Base-by-base conservation (phyloP, 1,140 invertebrate genomes). In the Tetraneura akinire region DNA sequence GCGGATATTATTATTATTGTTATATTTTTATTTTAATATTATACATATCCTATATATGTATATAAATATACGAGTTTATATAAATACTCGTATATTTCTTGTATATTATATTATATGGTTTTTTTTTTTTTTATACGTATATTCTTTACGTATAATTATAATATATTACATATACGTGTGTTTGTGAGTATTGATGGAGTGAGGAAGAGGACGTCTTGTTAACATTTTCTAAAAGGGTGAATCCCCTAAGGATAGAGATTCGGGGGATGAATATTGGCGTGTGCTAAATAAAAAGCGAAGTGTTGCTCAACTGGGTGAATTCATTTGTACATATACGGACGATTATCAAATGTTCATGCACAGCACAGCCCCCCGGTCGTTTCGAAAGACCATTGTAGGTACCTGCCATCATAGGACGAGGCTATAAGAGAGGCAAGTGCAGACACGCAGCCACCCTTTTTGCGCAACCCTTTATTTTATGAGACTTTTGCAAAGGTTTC, bases 401-500 rank as follows among this genome's bases (percentile, higher is more conserved):
- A 78, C 74, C 74, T 78, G 74, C 55, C 8, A 37, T 37, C 8
- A 37, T 47, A 60, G 55, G 53, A n/a, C n/a, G n/a, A n/a, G n/a
- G n/a, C n/a, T n/a, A n/a, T 14, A 47, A 60, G 55, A 78, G 53
- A 78, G 53, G 74, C 74, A 78, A 78, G 74, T 78, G 74, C 74
- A 62, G 53, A 78, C 55, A 45, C 62, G 37, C 37, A 37, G 42
- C 5, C 32, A 18, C 53, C 74, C 74, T 60, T 60, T 78, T 78
- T 78, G 53, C 53, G 53, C 42, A 78, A 78, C 74, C 51, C 53
- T 78, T 60, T 60, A 62, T 60, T 78, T 4, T 37, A 78, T 78
- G 74, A 42, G 74, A 78, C 74, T 78, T 78, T 78, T 62, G 55
- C 74, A 78, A 78, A 78, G 74, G 74, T 26, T 78, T 47, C 23